Evolutionary conservation across 2,113 vertebrate species (phyloP).

Genomic region (Pelobates fuscus): DNA sequence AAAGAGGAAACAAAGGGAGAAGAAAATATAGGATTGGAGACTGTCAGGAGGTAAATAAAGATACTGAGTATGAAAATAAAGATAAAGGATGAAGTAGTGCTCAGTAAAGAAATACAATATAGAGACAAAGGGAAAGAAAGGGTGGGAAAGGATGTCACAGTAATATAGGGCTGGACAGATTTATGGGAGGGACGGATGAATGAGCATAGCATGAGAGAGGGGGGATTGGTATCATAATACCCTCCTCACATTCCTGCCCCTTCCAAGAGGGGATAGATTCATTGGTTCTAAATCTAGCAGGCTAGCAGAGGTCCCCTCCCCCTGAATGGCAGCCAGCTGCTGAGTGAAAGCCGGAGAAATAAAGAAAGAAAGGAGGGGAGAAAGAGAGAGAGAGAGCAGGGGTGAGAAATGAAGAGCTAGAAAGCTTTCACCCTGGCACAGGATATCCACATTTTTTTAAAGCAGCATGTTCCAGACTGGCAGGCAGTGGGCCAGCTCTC

Average conservation of each 20-base stretch:
- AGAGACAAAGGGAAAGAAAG: neutral
- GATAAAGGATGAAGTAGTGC: neutral
- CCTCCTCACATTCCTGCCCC: slow-evolving; percentile 37
- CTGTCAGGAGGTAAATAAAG: neutral
- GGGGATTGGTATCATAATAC: neutral
- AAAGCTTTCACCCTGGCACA: slow-evolving; percentile 7
- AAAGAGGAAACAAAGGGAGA: too few species aligned
- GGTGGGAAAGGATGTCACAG: neutral
- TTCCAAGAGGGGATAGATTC: slow-evolving; percentile 3
- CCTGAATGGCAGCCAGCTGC: slow-evolving; percentile 33
- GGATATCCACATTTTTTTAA: neutral
- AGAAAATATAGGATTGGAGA: neutral
- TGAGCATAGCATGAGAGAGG: slow-evolving; percentile 2
- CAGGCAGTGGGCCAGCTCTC: too few species aligned
- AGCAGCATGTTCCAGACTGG: neutral
- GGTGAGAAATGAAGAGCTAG: neutral
- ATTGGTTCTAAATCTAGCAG: slow-evolving; percentile 14
- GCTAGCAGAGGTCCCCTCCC: slow-evolving; percentile 8
- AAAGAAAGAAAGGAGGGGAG: neutral
- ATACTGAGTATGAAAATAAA: neutral
- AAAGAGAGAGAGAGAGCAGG: neutral
- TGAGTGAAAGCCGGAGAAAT: slow-evolving; percentile 5
- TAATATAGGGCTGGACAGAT: neutral
- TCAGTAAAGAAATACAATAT: neutral
- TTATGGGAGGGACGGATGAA: slow-evolving; percentile 21